Percentiles rank a stretch among this genome's conserved stretches.
Evolutionary conservation across 2,888 invertebrate genomes (phyloP).

Genomic region (Drosophila kanekoi): DNA sequence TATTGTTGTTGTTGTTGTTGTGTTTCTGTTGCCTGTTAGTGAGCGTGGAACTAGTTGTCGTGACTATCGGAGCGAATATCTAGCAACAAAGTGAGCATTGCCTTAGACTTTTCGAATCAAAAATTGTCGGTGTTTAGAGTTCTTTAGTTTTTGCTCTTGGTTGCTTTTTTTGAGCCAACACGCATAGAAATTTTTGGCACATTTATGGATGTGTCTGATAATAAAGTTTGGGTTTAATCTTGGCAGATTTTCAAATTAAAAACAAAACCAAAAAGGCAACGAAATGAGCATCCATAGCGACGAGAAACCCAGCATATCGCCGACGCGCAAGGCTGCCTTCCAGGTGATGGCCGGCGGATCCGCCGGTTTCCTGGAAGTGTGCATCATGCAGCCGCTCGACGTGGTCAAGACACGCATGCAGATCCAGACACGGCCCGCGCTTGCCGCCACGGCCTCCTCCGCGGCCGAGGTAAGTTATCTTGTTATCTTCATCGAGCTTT

Average conservation of each 20-base stretch:
- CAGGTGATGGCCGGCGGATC: constrained; percentile 91
- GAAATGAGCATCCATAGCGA: constrained; percentile 5
- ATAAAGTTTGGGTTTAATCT: neutral
- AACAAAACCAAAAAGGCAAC: neutral
- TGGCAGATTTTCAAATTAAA: neutral
- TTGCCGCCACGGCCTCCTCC: neutral
- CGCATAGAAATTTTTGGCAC: neutral
- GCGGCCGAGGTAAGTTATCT: constrained; percentile 70
- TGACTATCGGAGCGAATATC: neutral
- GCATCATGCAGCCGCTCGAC: constrained; percentile 98
- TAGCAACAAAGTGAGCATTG: constrained; percentile 33
- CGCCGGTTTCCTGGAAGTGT: constrained; percentile 97
- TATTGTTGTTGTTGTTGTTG: no score
- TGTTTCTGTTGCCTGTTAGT: no score
- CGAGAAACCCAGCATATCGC: constrained; percentile 64
- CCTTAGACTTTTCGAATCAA: neutral
- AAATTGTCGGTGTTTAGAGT: constrained; percentile 2
- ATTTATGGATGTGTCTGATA: neutral
- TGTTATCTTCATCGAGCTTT: neutral
- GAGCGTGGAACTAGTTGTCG: neutral
- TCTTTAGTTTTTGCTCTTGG: neutral
- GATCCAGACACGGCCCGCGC: constrained; percentile 86
- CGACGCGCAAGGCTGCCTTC: constrained; percentile 77
- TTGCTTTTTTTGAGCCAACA: neutral
- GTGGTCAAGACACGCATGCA: constrained; percentile 96